phyloP scores from a whole-genome alignment of 2,888 invertebrate species.

The Scaptomyza cyrtandrae region DNA sequence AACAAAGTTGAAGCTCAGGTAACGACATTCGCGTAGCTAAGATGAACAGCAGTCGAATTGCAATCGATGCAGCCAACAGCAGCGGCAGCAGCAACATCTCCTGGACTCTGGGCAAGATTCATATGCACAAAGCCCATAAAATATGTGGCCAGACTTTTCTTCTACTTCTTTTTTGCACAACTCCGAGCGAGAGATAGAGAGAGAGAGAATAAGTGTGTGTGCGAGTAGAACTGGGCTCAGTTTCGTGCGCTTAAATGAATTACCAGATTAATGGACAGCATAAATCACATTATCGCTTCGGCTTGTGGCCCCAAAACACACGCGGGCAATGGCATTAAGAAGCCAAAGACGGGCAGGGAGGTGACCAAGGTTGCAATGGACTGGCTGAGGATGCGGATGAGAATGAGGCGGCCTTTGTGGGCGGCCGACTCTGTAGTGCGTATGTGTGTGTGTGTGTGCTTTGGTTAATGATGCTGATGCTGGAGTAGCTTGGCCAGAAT shows the following conservation, averaged over 20 bases:
- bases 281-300: conserved; percentile 85
- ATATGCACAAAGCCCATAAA: conserved; percentile 78
- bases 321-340: conserved; percentile 65
- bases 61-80: conserved; percentile 79
- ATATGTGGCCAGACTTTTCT: conserved; percentile 61
- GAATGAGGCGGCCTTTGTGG: conserved; percentile 68
- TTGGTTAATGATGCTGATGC: conserved; percentile 66
- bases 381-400: conserved; percentile 15
- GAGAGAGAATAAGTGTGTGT: conserved; percentile 8
- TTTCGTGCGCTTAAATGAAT: conserved; percentile 83
- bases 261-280: conserved; percentile 85
- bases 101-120: conserved; percentile 59
- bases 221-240: conserved; percentile 55
- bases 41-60: conserved; percentile 84
- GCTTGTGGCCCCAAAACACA: conserved; percentile 68
- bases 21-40: conserved; percentile 60
- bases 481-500: conserved; percentile 69
- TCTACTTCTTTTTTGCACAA: conserved; percentile 52
- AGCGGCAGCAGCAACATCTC: conserved; percentile 27
- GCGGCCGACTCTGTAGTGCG: conserved; percentile 57
- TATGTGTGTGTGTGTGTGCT: conserved; percentile 40
- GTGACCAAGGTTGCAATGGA: conserved; percentile 3
- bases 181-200: conserved; percentile 3
- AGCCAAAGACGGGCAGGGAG: conserved; percentile 24
- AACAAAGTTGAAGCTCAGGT: conserved; percentile 50